Evolutionary conservation across 2,113 vertebrate genomes (phyloP), one percentile per base, ranked within the genome.

Genomic region (Naja naja): DNA sequence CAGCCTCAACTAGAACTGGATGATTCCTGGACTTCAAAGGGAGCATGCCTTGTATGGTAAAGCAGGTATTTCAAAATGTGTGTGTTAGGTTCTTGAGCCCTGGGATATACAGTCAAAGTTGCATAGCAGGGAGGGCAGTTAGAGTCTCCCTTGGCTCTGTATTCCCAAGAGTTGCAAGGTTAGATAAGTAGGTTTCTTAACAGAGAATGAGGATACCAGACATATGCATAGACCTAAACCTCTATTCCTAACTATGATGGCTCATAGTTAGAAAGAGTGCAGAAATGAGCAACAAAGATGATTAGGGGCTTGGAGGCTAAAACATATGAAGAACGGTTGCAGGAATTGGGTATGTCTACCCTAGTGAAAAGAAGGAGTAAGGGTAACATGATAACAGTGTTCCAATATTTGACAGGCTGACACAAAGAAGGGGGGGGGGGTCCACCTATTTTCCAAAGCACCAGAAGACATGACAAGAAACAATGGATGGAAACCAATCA

Each of bases 1-100:
- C 95, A 94, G 95, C 92, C 60, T 81, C 90, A 95, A 97, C 55
- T 90, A 92, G 90, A 93, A 58, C 8, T 90, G 88, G 90, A 34
- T 94, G 92, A 91, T 92, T 89, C 86, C 86, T 95, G 92, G 95
- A 93, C 88, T 89, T 95, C 89, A n/a, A 74, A 0, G 16, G 95
- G 25, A n/a, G 27, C 90, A 94, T 39, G 94, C 64, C n/a, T 88
- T 95, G 52, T 39, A 45, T 0, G 39, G 86, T 88, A 90, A 91
- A 60, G 43, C 20, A 81, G 85, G 90, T 93, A 52, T 96, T 95
- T 94, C 91, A 89, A 94, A 95, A 91, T 69, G 45, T 4, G 4
- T 43, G 1, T 60, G 18, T 91, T 90, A 90, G 9, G 34, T 81
- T 43, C 74, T 43, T 43, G 34, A 91, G 16, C 54, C 9, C 88